Conservation (phyloP, 2,113 vertebrate genomes). For the Australoheros scitulus region DNA sequence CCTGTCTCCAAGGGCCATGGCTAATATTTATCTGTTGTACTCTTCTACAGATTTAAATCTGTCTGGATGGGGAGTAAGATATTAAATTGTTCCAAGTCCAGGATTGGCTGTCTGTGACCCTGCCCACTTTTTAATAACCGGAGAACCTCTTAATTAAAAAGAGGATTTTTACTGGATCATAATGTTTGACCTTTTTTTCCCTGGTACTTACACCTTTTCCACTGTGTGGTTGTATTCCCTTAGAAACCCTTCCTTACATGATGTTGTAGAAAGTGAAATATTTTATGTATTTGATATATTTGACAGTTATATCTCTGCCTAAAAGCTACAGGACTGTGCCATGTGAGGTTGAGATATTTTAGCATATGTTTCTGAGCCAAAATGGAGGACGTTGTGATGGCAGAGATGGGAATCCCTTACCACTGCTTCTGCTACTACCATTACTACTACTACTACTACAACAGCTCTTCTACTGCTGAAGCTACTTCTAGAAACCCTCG, state of each 20-base stretch:
- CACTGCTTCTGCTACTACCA: slow-evolving; percentile 74
- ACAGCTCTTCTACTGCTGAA: slow-evolving; percentile 73
- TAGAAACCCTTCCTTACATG: slow-evolving; percentile 30
- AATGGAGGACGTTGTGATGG: slow-evolving; percentile 71
- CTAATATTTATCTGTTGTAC: slow-evolving; percentile 12
- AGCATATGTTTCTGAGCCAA: slow-evolving; percentile 66
- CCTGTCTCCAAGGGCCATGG: neutral
- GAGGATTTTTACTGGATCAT: slow-evolving; percentile 22
- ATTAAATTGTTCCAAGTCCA: slow-evolving; percentile 45
- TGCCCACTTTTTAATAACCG: slow-evolving; percentile 37
- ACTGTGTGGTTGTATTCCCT: slow-evolving; percentile 53
- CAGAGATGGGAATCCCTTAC: slow-evolving; percentile 71
- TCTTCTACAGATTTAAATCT: neutral
- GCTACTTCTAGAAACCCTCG: slow-evolving; percentile 77
- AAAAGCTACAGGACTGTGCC: slow-evolving; percentile 72
- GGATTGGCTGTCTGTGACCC: slow-evolving; percentile 56
- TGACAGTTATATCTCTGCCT: slow-evolving; percentile 72
- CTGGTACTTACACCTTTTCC: slow-evolving; percentile 38
- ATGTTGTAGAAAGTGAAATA: slow-evolving; percentile 58
- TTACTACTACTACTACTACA: slow-evolving; percentile 66
- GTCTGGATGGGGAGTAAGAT: neutral
- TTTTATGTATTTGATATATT: slow-evolving; percentile 57
- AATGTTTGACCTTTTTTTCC: slow-evolving; percentile 28
- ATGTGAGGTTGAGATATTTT: slow-evolving; percentile 60
- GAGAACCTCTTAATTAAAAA: slow-evolving; percentile 51